Conservation (phyloP, 2,888 invertebrate species). For the Nysson spinosus region DNA sequence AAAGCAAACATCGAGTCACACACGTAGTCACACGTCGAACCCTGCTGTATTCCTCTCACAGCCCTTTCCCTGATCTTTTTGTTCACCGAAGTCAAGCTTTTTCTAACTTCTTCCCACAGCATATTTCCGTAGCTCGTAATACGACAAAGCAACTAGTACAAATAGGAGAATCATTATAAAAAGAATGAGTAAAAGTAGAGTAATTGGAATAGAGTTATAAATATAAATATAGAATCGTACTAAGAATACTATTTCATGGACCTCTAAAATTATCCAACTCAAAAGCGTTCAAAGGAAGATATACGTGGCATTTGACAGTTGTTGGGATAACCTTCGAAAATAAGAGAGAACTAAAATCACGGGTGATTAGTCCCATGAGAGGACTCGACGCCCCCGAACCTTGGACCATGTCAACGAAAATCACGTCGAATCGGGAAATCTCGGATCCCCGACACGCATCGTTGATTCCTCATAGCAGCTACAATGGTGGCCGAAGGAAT, state of each 20-base stretch:
- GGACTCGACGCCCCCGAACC: constrained; percentile 37
- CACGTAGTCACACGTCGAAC: constrained; percentile 62
- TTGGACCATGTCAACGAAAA: constrained; percentile 10
- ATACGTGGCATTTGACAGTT: constrained; percentile 1
- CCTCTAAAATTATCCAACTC: too few relatives aligned
- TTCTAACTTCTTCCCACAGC: background rate
- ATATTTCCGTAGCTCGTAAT: too few relatives aligned
- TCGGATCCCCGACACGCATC: constrained; percentile 37
- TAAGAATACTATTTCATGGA: too few relatives aligned
- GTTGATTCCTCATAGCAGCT: constrained; percentile 33
- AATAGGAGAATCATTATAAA: too few relatives aligned
- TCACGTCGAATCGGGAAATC: constrained; percentile 36
- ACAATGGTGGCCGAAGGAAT: constrained; percentile 35
- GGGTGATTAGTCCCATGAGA: constrained; percentile 48
- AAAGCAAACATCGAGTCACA: constrained; percentile 74
- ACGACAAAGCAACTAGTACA: too few relatives aligned
- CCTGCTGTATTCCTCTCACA: constrained; percentile 9
- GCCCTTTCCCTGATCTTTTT: constrained; percentile 1
- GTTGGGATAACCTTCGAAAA: background rate
- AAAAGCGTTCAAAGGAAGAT: background rate
- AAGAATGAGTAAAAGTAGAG: too few relatives aligned
- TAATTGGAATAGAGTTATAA: too few relatives aligned
- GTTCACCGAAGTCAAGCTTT: constrained; percentile 12
- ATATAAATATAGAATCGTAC: too few relatives aligned
- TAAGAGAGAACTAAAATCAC: constrained; percentile 10